A percentile compares a stretch with the other conserved stretches of the same genome.
Evolutionary conservation across 2,888 invertebrate genomes (phyloP).

Genomic region (Platycheirus albimanus): DNA sequence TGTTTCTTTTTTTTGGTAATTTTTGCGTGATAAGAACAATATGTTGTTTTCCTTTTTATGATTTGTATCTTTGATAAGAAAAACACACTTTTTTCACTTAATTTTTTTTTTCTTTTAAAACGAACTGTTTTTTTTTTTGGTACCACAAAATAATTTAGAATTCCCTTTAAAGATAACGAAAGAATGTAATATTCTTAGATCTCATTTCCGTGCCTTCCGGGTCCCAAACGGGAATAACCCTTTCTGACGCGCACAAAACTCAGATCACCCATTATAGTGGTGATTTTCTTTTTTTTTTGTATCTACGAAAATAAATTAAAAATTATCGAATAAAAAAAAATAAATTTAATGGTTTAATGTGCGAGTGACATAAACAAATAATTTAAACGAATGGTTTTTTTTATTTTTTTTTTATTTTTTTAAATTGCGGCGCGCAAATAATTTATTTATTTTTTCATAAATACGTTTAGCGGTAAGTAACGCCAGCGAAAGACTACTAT

Average conservation of each 20-base stretch:
- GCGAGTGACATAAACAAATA: neutral
- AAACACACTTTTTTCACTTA: constrained; percentile 17
- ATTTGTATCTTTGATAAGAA: constrained; percentile 6
- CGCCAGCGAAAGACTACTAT: constrained; percentile 64
- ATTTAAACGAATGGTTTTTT: neutral
- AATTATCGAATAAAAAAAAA: neutral
- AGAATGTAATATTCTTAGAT: constrained; percentile 19
- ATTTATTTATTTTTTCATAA: constrained; percentile 34
- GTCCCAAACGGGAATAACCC: constrained; percentile 45
- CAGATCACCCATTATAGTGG: constrained; percentile 38
- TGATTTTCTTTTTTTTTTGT: neutral
- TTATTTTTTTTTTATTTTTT: constrained; percentile 14
- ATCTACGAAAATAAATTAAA: neutral
- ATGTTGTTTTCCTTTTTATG: constrained; percentile 6
- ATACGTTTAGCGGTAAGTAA: constrained; percentile 37
- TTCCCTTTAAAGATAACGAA: neutral
- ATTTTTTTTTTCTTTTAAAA: neutral
- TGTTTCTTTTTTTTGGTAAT: neutral
- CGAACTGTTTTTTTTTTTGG: constrained; percentile 7
- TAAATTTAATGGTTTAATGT: constrained; percentile 14
- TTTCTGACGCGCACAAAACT: constrained; percentile 70
- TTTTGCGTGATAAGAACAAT: constrained; percentile 14
- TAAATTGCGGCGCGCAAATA: constrained; percentile 44
- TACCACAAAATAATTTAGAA: neutral
- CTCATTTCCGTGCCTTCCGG: constrained; percentile 38